Conservation (phyloP, 2,888 invertebrate species). For the Tinea trinotella region DNA sequence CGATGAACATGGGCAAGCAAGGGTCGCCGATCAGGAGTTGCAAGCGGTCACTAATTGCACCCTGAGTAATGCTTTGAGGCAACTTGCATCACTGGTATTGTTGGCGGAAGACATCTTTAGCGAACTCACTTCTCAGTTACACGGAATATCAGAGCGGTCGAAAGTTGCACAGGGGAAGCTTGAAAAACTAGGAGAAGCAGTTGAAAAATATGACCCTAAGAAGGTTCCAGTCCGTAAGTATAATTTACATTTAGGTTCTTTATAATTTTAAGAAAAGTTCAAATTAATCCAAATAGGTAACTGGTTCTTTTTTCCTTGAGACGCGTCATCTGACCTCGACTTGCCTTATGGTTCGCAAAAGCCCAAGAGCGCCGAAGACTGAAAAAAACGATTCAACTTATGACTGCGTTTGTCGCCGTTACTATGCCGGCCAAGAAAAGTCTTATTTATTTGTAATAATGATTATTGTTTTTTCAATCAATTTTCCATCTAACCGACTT, state of each 20-base stretch:
- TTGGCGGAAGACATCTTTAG: constrained; percentile 90
- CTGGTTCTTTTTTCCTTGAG: too few relatives aligned
- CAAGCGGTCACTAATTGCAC: constrained; percentile 91
- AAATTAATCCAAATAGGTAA: too few relatives aligned
- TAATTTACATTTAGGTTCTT: not conserved
- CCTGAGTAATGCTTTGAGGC: constrained; percentile 85
- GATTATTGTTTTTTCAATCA: too few relatives aligned
- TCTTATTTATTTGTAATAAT: too few relatives aligned
- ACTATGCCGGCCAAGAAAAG: too few relatives aligned
- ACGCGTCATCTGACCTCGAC: too few relatives aligned
- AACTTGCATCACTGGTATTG: constrained; percentile 87
- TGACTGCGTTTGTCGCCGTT: too few relatives aligned
- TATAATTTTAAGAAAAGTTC: too few relatives aligned
- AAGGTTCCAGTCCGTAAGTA: constrained; percentile 96
- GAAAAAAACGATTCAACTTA: too few relatives aligned
- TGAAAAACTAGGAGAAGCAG: constrained; percentile 78
- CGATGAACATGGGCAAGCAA: constrained; percentile 72
- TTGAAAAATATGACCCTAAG: constrained; percentile 86
- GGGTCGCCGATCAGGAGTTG: constrained; percentile 81
- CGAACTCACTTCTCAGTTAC: constrained; percentile 83
- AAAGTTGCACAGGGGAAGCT: constrained; percentile 80
- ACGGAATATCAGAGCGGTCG: constrained; percentile 81
- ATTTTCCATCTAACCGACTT: not conserved
- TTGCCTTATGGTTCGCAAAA: too few relatives aligned
- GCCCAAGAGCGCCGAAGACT: too few relatives aligned